Percentiles rank a stretch among this genome's conserved stretches.
phyloP scores from a whole-genome alignment of 2,113 vertebrate species.

The Pithys albifrons region DNA sequence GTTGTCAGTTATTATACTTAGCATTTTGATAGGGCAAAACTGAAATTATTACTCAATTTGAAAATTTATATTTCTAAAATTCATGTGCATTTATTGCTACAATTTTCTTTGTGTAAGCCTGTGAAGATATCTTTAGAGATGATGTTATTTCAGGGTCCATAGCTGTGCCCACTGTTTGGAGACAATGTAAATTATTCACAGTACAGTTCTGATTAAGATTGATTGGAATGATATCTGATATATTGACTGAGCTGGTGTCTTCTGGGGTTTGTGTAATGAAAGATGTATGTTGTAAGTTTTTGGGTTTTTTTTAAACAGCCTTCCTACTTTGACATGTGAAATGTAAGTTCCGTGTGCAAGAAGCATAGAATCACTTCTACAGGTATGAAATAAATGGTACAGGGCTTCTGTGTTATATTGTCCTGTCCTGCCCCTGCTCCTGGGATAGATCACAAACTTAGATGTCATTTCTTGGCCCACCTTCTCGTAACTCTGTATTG shows the following conservation, averaged over 20 bases:
- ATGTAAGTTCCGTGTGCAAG: not conserved
- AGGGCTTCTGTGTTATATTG: not conserved
- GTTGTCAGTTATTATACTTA: not conserved
- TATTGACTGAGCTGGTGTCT: not conserved
- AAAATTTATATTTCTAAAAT: not conserved
- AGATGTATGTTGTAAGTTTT: not conserved
- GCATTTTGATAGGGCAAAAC: not conserved
- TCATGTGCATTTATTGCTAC: not conserved
- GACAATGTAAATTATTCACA: not conserved
- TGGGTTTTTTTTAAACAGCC: not conserved
- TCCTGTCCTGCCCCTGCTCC: accelerated
- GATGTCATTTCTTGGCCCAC: not conserved
- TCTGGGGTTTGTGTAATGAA: not conserved
- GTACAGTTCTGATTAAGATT: not conserved
- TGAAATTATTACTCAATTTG: not conserved
- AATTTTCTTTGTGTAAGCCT: not conserved
- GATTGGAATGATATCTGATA: not conserved
- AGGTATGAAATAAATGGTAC: not conserved
- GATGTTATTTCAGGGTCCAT: not conserved
- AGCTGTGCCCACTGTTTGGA: not conserved
- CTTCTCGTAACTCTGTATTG: not conserved
- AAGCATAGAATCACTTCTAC: not conserved
- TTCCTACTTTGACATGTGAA: not conserved
- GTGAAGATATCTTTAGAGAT: not conserved
- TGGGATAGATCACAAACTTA: not conserved